A percentile compares a stretch with the other conserved stretches of the same genome.
Evolutionary conservation across 1,140 invertebrate species (phyloP).

Genomic region (Temnothorax nylanderi): DNA sequence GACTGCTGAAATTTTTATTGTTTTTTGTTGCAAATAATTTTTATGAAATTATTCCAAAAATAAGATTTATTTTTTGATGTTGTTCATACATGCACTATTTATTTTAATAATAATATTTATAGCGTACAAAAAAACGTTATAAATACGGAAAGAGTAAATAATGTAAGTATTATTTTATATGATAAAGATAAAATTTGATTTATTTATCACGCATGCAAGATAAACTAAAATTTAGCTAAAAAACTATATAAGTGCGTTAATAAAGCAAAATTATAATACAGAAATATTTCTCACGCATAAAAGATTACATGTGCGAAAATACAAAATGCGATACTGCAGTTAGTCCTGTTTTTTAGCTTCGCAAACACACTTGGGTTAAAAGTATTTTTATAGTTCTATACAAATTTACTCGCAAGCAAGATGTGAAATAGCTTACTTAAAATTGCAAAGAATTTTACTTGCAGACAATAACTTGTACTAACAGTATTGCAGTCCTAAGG

Average conservation of each 20-base stretch:
- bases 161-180: background rate
- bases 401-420: background rate
- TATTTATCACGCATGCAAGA: background rate
- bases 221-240: background rate
- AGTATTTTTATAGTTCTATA: background rate
- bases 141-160: background rate
- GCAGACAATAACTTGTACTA: too few relatives aligned
- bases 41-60: background rate
- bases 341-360: background rate
- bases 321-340: too few relatives aligned
- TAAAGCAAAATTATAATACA: background rate
- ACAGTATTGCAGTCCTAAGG: constrained; percentile 86
- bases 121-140: too few relatives aligned
- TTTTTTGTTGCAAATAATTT: background rate
- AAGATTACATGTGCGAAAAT: background rate
- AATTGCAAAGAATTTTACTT: too few relatives aligned
- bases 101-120: too few relatives aligned
- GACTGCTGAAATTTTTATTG: background rate
- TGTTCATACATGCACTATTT: too few relatives aligned
- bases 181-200: background rate
- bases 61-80: too few relatives aligned
- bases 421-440: background rate
- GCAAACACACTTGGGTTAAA: background rate
- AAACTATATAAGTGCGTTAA: background rate
- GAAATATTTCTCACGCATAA: background rate